Percentiles rank a stretch among this genome's conserved stretches.
Conservation (phyloP, 2,113 vertebrate genomes). For the Gnathonemus echidnorhynchus region DNA sequence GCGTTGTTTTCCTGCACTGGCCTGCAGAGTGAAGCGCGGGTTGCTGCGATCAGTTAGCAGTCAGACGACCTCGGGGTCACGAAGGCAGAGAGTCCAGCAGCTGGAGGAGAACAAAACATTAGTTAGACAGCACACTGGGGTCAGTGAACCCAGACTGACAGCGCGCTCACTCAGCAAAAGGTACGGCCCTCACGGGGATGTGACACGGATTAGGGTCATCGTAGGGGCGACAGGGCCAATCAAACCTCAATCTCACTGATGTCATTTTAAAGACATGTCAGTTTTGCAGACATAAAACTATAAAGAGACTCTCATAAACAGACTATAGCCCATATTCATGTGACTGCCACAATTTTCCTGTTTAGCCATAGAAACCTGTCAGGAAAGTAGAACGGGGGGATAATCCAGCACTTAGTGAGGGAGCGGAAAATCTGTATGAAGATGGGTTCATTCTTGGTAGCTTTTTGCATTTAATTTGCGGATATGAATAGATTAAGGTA, state of each 20-base stretch:
- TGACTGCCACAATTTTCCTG: background rate
- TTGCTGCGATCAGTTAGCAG: background rate
- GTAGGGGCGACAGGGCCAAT: slow-evolving; percentile 33
- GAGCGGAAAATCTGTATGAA: background rate
- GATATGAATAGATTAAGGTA: background rate
- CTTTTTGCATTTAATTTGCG: background rate
- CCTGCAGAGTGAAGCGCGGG: slow-evolving; percentile 46
- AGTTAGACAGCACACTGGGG: slow-evolving; percentile 15
- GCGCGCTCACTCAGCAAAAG: slow-evolving; percentile 17
- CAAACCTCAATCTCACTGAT: background rate
- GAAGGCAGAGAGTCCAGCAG: slow-evolving; percentile 7
- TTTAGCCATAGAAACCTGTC: background rate
- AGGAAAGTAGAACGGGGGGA: background rate
- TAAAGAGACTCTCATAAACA: background rate
- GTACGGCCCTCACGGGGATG: slow-evolving; percentile 28
- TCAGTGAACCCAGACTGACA: slow-evolving; percentile 35
- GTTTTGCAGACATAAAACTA: background rate
- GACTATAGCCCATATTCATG: background rate
- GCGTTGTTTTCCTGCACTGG: slow-evolving; percentile 13
- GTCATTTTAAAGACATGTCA: background rate
- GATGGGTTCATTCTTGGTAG: background rate
- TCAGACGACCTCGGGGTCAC: slow-evolving; percentile 14
- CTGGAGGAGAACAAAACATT: background rate
- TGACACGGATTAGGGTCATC: slow-evolving; percentile 24
- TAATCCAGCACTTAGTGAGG: background rate